Evolutionary conservation across 2,113 vertebrate species (phyloP).

Genomic region (Semicossyphus pulcher): DNA sequence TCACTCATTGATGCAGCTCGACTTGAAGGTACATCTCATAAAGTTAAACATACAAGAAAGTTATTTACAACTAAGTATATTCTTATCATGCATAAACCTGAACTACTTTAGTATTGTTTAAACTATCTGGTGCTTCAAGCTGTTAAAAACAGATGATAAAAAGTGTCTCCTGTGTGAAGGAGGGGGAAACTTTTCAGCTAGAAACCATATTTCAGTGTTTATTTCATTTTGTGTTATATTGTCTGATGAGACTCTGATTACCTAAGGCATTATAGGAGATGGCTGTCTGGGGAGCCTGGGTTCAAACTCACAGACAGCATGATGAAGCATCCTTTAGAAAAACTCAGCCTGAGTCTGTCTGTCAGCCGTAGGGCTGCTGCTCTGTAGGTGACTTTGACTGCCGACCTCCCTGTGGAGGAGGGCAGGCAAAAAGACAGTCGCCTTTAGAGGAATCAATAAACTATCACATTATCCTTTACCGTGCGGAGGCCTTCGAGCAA

Average conservation of each 20-base stretch:
- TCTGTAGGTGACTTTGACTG: slow-evolving; percentile 52
- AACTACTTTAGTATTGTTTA: too few species aligned
- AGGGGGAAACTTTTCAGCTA: not conserved
- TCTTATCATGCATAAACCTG: too few species aligned
- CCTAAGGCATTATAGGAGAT: slow-evolving; percentile 1
- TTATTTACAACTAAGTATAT: too few species aligned
- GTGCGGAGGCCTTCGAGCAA: slow-evolving; percentile 41
- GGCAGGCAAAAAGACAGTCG: slow-evolving; percentile 11
- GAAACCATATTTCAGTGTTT: not conserved
- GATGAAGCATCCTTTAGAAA: slow-evolving; percentile 30
- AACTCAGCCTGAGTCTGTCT: not conserved
- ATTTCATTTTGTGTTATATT: not conserved
- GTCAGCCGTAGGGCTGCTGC: slow-evolving; percentile 29
- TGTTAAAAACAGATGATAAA: not conserved
- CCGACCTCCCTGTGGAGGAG: not conserved
- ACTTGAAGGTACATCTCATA: not conserved
- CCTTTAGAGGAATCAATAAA: slow-evolving; percentile 62
- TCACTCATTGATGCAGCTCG: too few species aligned
- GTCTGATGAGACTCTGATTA: not conserved
- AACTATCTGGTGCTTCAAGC: too few species aligned
- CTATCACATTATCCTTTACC: slow-evolving; percentile 47
- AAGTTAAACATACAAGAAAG: not conserved
- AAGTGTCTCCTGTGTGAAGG: not conserved
- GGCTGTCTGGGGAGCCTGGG: not conserved
- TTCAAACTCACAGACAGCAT: not conserved